A percentile compares a stretch with the other conserved stretches of the same genome.
Evolutionary conservation across 2,888 invertebrate species (phyloP).

Genomic region (Achlya flavicornis): DNA sequence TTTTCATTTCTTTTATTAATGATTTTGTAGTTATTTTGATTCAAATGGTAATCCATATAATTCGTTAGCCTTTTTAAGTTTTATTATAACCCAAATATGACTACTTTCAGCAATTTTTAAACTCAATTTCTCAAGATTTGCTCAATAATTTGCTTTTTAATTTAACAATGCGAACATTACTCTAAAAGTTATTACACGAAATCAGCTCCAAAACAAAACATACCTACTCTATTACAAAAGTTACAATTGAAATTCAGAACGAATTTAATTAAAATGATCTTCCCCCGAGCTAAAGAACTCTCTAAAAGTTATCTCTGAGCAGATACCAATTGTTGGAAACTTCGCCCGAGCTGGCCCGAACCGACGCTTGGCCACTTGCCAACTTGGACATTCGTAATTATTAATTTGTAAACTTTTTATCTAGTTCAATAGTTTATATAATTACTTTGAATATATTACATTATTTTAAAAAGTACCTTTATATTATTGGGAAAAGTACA

Average conservation of each 20-base stretch:
- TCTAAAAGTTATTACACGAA: not conserved
- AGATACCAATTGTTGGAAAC: constrained; percentile 57
- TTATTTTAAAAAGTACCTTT: constrained; percentile 13
- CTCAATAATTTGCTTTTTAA: not conserved
- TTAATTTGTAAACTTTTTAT: constrained; percentile 37
- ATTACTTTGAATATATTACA: constrained; percentile 30
- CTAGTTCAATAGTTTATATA: constrained; percentile 13
- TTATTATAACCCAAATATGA: too few relatives aligned
- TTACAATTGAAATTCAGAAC: constrained; percentile 46
- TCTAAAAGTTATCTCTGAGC: constrained; percentile 54
- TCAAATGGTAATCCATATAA: too few relatives aligned
- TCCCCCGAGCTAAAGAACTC: constrained; percentile 40
- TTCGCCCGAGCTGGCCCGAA: constrained; percentile 26
- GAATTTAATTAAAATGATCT: constrained; percentile 70
- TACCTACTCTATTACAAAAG: constrained; percentile 35
- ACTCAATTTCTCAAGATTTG: too few relatives aligned
- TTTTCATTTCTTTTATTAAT: not conserved
- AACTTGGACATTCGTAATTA: constrained; percentile 42
- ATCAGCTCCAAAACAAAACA: not conserved
- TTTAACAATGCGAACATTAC: not conserved
- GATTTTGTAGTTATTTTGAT: too few relatives aligned
- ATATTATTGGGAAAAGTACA: too few relatives aligned
- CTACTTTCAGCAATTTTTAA: too few relatives aligned
- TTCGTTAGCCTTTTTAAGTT: too few relatives aligned
- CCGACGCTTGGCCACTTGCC: constrained; percentile 26